Percentiles rank a stretch among this genome's conserved stretches.
Evolutionary conservation across 92 coral and sea anemone species (phyloP).

Genomic region (Zoanthus sociatus): DNA sequence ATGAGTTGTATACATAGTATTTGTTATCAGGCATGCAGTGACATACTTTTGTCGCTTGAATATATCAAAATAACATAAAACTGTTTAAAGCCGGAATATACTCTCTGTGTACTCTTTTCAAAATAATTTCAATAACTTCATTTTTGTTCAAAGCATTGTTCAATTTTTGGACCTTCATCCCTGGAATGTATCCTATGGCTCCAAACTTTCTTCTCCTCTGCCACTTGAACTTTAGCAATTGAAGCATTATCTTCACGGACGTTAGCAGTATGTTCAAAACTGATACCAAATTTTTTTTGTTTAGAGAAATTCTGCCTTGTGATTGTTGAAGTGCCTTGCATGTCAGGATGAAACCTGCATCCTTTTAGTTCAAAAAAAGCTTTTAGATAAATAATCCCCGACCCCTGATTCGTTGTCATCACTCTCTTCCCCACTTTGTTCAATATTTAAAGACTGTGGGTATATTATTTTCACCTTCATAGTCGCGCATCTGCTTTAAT

Average conservation of each 20-base stretch:
- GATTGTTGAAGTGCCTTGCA: conserved; percentile 38
- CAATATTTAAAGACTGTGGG: neutral
- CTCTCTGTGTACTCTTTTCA: conserved; percentile 14
- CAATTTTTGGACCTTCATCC: conserved; percentile 38
- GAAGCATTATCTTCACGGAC: conserved; percentile 6
- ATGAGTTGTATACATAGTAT: neutral
- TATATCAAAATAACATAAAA: conserved; percentile 42
- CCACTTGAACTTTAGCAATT: neutral
- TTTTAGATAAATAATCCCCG: no score
- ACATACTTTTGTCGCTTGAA: conserved; percentile 47
- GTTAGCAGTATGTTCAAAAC: conserved; percentile 42
- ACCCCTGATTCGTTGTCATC: conserved; percentile 28
- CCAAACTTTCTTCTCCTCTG: no score
- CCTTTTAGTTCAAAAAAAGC: no score
- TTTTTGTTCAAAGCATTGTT: conserved; percentile 27
- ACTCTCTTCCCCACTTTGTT: conserved; percentile 4
- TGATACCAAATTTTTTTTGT: conserved; percentile 3
- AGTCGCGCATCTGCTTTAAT: conserved; percentile 1
- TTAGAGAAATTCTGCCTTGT: neutral
- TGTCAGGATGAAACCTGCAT: neutral
- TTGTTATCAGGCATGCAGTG: conserved; percentile 43
- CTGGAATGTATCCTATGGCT: conserved; percentile 53
- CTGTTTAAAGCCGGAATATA: conserved; percentile 49
- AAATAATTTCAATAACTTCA: neutral
- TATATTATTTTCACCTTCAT: neutral